phyloP scores from a whole-genome alignment of 2,797 vertebrate genomes.

The Sebastes steindachneri region DNA sequence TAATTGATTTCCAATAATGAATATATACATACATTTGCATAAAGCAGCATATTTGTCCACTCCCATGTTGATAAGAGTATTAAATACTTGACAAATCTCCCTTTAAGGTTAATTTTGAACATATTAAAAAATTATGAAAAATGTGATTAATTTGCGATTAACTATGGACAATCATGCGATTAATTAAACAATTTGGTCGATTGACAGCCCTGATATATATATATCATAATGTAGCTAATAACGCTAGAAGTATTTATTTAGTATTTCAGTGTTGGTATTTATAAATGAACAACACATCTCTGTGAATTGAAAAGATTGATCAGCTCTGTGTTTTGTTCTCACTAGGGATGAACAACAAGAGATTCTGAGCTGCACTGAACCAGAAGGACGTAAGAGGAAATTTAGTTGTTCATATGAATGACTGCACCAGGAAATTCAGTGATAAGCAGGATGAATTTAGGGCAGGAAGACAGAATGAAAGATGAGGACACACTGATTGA shows the following conservation, averaged over 20 bases:
- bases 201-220: too few relatives aligned
- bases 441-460: conserved; percentile 36
- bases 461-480: conserved; percentile 3
- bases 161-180: too few relatives aligned
- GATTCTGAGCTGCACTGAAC: not conserved
- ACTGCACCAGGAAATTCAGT: conserved; percentile 10
- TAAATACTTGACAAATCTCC: too few relatives aligned
- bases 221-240: not conserved
- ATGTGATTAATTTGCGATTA: too few relatives aligned
- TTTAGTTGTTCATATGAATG: not conserved
- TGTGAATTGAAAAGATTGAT: not conserved
- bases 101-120: too few relatives aligned
- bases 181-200: too few relatives aligned
- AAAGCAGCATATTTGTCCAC: too few relatives aligned
- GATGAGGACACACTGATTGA: not conserved
- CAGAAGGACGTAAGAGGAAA: not conserved
- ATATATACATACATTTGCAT: too few relatives aligned
- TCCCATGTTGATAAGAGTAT: too few relatives aligned
- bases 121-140: too few relatives aligned
- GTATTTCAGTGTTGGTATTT: not conserved
- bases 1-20: too few relatives aligned
- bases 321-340: not conserved
- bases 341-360: not conserved
- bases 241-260: not conserved
- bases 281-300: not conserved